Conservation (phyloP, 2,113 vertebrate species). For the Plectropomus leopardus region DNA sequence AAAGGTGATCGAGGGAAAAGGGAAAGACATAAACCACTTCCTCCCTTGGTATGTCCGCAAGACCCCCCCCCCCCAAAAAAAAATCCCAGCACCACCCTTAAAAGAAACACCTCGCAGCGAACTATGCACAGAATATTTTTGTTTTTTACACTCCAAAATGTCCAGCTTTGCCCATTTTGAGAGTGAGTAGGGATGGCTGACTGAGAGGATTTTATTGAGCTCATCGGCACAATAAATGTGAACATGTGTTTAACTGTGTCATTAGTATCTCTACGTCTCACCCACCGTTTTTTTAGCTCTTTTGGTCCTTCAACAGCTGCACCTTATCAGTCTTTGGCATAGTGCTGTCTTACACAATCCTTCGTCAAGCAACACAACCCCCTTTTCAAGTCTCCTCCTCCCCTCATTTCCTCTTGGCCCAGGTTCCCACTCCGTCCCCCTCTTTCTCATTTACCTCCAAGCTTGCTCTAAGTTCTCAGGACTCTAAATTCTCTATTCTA, state of each 20-base stretch:
- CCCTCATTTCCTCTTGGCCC: slow-evolving; percentile 72
- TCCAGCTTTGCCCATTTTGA: slow-evolving; percentile 14
- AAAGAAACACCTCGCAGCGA: slow-evolving; percentile 70
- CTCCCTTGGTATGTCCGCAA: slow-evolving; percentile 40
- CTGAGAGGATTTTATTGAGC: slow-evolving; percentile 54
- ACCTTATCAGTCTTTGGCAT: slow-evolving; percentile 76
- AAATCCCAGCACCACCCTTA: slow-evolving; percentile 63
- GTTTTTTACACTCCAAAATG: slow-evolving; percentile 44
- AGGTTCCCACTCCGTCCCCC: slow-evolving; percentile 44
- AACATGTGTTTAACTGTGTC: slow-evolving; percentile 53
- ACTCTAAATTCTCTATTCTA: slow-evolving; percentile 1
- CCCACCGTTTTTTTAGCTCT: slow-evolving; percentile 15
- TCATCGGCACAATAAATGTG: slow-evolving; percentile 28
- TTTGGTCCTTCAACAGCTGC: slow-evolving; percentile 75
- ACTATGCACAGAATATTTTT: slow-evolving; percentile 49
- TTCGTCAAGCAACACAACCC: slow-evolving; percentile 51
- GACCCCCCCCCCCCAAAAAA: slow-evolving; percentile 41
- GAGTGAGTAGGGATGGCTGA: slow-evolving; percentile 4
- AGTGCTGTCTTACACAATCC: slow-evolving; percentile 69
- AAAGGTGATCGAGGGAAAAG: slow-evolving; percentile 63
- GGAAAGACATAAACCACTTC: slow-evolving; percentile 77
- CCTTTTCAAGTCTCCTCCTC: slow-evolving; percentile 51
- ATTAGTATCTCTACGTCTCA: slow-evolving; percentile 32
- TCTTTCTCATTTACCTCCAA: slow-evolving; percentile 61
- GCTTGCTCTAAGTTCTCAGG: slow-evolving; percentile 20